Conservation (phyloP, 2,797 vertebrate genomes). For the Esox lucius region DNA sequence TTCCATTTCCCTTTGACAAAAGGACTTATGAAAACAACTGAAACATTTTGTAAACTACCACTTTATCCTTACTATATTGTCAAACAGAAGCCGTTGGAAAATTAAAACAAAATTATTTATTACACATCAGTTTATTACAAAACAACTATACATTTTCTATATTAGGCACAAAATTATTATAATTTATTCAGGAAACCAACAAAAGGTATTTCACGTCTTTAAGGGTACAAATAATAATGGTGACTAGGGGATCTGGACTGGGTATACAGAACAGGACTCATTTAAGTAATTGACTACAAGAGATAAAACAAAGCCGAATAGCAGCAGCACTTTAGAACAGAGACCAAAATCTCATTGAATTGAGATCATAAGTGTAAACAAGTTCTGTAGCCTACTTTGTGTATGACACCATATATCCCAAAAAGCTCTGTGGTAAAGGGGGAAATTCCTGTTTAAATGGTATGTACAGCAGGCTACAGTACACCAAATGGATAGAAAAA, state of each 20-base stretch:
- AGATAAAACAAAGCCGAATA: conserved; percentile 44
- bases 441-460: conserved; percentile 43
- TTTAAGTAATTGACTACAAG: conserved; percentile 60
- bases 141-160: conserved; percentile 30
- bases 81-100: neutral
- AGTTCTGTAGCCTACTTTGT: conserved; percentile 28
- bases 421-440: conserved; percentile 43
- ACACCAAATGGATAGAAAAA: conserved; percentile 29
- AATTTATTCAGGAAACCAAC: conserved; percentile 29
- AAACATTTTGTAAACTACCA: neutral
- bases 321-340: conserved; percentile 65
- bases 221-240: conserved; percentile 1
- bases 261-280: conserved; percentile 7
- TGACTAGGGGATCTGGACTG: neutral
- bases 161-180: conserved; percentile 39
- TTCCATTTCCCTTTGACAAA: conserved; percentile 53
- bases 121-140: conserved; percentile 20
- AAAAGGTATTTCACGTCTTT: conserved; percentile 20
- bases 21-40: neutral
- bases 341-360: conserved; percentile 20
- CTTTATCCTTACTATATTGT: neutral
- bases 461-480: conserved; percentile 11
- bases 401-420: conserved; percentile 26
- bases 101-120: conserved; percentile 2
- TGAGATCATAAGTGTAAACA: conserved; percentile 55